phyloP scores from a whole-genome alignment of 92 coral and sea anemone species.

The Palythoa heliodiscus region DNA sequence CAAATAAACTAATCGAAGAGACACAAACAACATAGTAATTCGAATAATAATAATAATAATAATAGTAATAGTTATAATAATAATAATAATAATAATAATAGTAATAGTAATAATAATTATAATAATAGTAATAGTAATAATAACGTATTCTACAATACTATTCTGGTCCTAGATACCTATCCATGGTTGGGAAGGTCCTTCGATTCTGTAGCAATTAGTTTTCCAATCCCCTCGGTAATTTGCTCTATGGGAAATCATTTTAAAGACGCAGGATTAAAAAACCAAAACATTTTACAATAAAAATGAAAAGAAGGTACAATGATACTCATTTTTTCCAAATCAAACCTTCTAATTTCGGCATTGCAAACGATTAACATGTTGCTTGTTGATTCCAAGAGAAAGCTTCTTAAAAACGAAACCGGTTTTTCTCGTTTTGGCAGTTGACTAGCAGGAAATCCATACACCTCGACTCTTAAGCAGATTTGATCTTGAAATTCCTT shows the following conservation, averaged over 20 bases:
- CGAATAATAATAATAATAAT: too few species aligned
- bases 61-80: too few species aligned
- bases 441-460: slow-evolving; percentile 35
- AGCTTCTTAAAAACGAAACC: slow-evolving; percentile 49
- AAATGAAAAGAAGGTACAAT: background rate
- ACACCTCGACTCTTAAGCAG: slow-evolving; percentile 71
- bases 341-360: slow-evolving; percentile 44
- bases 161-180: background rate
- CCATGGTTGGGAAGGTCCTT: slow-evolving; percentile 12
- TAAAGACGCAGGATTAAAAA: background rate
- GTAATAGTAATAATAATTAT: too few species aligned
- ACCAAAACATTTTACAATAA: background rate
- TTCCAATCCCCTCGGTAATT: background rate
- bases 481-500: slow-evolving; percentile 53
- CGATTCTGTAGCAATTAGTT: background rate
- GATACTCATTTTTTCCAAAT: background rate
- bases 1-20: too few species aligned
- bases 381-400: slow-evolving; percentile 41
- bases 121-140: too few species aligned
- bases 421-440: slow-evolving; percentile 18
- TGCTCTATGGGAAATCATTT: background rate
- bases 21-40: too few species aligned
- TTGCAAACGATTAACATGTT: slow-evolving; percentile 50
- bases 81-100: too few species aligned
- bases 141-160: too few species aligned